A percentile compares a stretch with the other conserved stretches of the same genome.
Evolutionary conservation across 2,888 invertebrate genomes (phyloP).

Genomic region (Phasia obesa): DNA sequence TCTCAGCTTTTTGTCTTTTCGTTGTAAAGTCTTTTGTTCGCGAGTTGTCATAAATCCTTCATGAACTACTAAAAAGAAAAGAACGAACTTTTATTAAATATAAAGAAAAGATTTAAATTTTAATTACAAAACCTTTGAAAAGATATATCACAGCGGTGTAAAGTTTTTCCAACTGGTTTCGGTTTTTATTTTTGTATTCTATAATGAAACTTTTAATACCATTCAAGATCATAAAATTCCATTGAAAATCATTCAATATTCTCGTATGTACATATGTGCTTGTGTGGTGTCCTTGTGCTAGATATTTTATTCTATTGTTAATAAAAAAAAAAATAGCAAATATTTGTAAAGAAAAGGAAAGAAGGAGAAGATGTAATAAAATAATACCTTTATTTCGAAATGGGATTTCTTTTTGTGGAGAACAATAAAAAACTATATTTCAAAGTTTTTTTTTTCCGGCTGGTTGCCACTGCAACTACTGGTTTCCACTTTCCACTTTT

Average conservation of each 20-base stretch:
- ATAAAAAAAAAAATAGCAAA: not conserved
- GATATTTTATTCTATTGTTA: slow-evolving; percentile 31
- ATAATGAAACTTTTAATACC: slow-evolving; percentile 56
- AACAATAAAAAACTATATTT: slow-evolving; percentile 18
- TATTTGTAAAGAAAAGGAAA: not conserved
- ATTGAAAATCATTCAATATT: slow-evolving; percentile 51
- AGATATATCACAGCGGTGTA: slow-evolving; percentile 66
- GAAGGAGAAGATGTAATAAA: not conserved
- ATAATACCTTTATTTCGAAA: slow-evolving; percentile 9
- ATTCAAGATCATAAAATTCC: slow-evolving; percentile 18
- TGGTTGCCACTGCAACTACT: slow-evolving; percentile 1
- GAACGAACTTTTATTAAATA: slow-evolving; percentile 39
- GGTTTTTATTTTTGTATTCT: not conserved
- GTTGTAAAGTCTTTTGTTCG: slow-evolving; percentile 32
- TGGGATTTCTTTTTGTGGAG: slow-evolving; percentile 34
- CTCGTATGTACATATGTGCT: slow-evolving; percentile 45
- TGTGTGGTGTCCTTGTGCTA: slow-evolving; percentile 47
- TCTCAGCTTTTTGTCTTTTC: not conserved
- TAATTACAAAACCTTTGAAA: slow-evolving; percentile 51
- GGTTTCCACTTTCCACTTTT: slow-evolving; percentile 2
- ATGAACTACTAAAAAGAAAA: not conserved
- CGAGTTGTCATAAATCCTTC: slow-evolving; percentile 59
- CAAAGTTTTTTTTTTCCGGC: not conserved
- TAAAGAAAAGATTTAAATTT: slow-evolving; percentile 48
- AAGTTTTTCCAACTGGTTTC: slow-evolving; percentile 62